A percentile compares a stretch with the other conserved stretches of the same genome.
Conservation (phyloP, 2,888 invertebrate genomes). For the Agrotis clavis region DNA sequence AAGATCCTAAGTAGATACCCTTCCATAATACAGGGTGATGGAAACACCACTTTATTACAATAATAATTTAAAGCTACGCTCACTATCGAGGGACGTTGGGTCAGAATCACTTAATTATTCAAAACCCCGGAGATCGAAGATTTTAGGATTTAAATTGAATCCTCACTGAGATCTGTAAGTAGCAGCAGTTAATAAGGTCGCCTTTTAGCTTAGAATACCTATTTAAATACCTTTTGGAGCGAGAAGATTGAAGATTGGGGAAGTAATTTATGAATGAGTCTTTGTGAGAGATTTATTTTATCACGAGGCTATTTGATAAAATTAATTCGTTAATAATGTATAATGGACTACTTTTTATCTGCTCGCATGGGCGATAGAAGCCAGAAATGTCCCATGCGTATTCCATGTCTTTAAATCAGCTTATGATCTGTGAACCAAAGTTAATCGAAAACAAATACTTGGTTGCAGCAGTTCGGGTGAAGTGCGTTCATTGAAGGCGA, state of each 20-base stretch:
- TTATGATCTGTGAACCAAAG: no score
- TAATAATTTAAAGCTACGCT: conserved; percentile 46
- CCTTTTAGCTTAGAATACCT: conserved; percentile 25
- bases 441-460: no score
- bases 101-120: conserved; percentile 60
- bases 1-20: background rate
- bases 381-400: no score
- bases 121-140: conserved; percentile 57
- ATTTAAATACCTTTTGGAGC: conserved; percentile 25
- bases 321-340: background rate
- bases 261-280: conserved; percentile 28
- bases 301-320: background rate
- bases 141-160: conserved; percentile 61
- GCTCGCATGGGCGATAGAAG: no score
- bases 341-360: no score
- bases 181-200: conserved; percentile 42
- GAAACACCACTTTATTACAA: conserved; percentile 48
- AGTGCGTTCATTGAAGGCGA: no score
- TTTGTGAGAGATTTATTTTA: background rate
- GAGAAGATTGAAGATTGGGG: conserved; percentile 18
- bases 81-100: conserved; percentile 46
- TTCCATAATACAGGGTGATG: conserved; percentile 26
- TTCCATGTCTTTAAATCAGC: no score
- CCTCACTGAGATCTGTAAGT: conserved; percentile 36
- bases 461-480: no score